Percentiles rank a stretch among this genome's conserved stretches.
phyloP scores from a whole-genome alignment of 2,888 invertebrate genomes.

The Lycocerus yunnanus region DNA sequence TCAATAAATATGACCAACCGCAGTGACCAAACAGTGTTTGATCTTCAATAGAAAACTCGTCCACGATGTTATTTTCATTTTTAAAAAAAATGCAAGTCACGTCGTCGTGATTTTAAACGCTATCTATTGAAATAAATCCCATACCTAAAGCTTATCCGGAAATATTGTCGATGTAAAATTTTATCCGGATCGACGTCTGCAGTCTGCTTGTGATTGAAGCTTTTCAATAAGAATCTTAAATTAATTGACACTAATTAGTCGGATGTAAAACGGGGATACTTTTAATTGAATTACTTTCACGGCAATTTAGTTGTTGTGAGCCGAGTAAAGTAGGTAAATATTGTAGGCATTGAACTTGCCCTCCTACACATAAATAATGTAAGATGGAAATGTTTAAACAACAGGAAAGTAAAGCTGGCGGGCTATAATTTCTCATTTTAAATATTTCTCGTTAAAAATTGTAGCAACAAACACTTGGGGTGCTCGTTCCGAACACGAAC shows the following conservation, averaged over 20 bases:
- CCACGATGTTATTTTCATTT: slow-evolving; percentile 15
- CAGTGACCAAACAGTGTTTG: slow-evolving; percentile 15
- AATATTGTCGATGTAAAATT: not conserved
- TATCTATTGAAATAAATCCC: slow-evolving; percentile 16
- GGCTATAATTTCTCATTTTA: slow-evolving; percentile 31
- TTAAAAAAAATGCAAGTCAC: slow-evolving; percentile 12
- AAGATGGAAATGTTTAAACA: not conserved
- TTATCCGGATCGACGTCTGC: not conserved
- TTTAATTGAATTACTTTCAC: slow-evolving; percentile 35
- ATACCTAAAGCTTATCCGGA: slow-evolving; percentile 6
- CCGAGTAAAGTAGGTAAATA: slow-evolving; percentile 34
- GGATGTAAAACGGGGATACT: slow-evolving; percentile 14
- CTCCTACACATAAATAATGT: slow-evolving; percentile 36
- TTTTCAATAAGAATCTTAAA: slow-evolving; percentile 3
- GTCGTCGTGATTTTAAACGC: slow-evolving; percentile 20
- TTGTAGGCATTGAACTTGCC: slow-evolving; percentile 41
- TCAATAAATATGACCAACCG: slow-evolving; percentile 8
- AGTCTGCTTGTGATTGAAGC: not conserved
- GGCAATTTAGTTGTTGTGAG: slow-evolving; percentile 22
- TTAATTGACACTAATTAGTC: slow-evolving; percentile 17
- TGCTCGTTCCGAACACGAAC: slow-evolving; percentile 3
- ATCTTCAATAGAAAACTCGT: slow-evolving; percentile 21
- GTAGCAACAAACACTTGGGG: not conserved
- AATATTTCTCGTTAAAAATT: not conserved
- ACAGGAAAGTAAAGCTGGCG: slow-evolving; percentile 34